phyloP scores from a whole-genome alignment of 2,113 vertebrate species.

The Leptosomus discolor region DNA sequence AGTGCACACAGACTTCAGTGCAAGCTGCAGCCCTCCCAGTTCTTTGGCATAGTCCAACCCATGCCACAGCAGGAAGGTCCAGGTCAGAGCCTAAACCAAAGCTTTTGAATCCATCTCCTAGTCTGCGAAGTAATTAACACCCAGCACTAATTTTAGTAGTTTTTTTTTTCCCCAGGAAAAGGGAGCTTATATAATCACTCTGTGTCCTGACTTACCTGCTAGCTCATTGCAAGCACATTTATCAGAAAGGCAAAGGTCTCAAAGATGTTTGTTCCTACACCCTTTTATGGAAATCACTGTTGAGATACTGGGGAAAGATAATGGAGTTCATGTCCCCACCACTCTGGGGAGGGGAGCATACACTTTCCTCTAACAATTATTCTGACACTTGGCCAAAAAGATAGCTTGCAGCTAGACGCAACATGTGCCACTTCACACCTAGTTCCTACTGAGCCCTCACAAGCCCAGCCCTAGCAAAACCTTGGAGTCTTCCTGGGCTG shows the following conservation, averaged over 20 bases:
- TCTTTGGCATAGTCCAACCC: not conserved
- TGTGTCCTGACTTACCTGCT: not conserved
- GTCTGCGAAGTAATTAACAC: not conserved
- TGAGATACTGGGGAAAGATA: not conserved
- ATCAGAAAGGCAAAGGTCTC: not conserved
- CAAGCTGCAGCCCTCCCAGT: not conserved
- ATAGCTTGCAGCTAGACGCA: not conserved
- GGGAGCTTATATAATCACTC: not conserved
- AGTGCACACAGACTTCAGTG: not conserved
- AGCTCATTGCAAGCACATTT: not conserved
- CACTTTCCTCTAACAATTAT: not conserved
- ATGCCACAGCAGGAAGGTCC: not conserved
- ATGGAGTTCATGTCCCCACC: not conserved
- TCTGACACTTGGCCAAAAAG: not conserved
- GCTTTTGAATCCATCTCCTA: not conserved
- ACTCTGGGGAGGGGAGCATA: not conserved
- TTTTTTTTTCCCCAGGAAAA: not conserved
- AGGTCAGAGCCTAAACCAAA: not conserved
- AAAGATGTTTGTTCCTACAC: not conserved
- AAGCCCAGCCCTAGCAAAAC: not conserved
- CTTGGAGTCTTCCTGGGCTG: not conserved
- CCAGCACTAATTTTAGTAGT: not conserved
- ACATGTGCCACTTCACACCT: not conserved
- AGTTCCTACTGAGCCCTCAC: not conserved
- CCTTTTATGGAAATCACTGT: not conserved